Percentiles rank a stretch among this genome's conserved stretches.
phyloP scores from a whole-genome alignment of 1,140 invertebrate genomes.

The Heterodera schachtii region DNA sequence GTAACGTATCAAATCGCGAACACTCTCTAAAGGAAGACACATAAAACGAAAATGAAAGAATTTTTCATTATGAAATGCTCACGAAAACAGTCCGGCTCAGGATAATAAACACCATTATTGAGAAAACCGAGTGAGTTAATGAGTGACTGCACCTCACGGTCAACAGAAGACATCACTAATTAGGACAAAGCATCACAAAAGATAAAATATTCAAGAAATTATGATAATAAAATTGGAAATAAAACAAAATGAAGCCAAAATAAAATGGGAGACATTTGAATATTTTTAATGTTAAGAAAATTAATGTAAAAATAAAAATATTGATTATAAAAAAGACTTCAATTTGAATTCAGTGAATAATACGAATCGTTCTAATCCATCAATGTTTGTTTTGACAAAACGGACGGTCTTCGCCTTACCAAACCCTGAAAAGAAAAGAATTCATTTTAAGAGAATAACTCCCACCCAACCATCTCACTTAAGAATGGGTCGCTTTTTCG shows the following conservation, averaged over 20 bases:
- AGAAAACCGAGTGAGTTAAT: constrained; percentile 44
- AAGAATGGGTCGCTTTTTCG: constrained; percentile 32
- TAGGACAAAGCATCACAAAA: background rate
- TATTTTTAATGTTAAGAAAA: background rate
- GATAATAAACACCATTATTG: constrained; percentile 44
- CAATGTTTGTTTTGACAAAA: constrained; percentile 6
- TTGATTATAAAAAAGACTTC: background rate
- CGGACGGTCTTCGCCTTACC: background rate
- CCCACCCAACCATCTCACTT: background rate
- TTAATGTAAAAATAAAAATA: background rate
- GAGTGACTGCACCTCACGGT: constrained; percentile 41
- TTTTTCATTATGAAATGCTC: constrained; percentile 4
- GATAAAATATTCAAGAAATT: background rate
- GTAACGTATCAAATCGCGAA: constrained; percentile 48
- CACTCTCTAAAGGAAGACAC: constrained; percentile 35
- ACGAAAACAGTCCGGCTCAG: constrained; percentile 49
- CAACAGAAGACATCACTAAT: constrained; percentile 12
- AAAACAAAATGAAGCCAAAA: background rate
- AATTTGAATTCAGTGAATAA: constrained; percentile 19
- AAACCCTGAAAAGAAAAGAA: background rate
- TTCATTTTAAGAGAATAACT: background rate
- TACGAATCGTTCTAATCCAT: constrained; percentile 27
- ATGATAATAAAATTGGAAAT: background rate
- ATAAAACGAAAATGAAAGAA: constrained; percentile 17
- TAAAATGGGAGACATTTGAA: background rate